Percentiles rank a stretch among this genome's conserved stretches.
These are phyloP conservation scores for Grapholita molesta DNA, from an alignment of 1,140 invertebrate genomes.

Conservation along the genomic window DNA sequence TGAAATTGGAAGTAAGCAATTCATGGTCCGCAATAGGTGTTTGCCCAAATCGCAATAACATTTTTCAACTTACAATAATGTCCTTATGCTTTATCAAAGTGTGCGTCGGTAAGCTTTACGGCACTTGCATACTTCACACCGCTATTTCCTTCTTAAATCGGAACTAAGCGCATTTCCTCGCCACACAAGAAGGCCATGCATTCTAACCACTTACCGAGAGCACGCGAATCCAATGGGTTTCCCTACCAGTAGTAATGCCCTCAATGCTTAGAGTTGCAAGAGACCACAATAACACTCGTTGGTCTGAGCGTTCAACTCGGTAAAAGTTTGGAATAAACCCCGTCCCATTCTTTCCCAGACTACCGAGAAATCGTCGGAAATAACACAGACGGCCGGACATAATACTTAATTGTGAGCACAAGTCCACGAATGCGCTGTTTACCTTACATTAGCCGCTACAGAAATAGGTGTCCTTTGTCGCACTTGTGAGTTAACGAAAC, in stretches of 20 bases:
- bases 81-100: background rate
- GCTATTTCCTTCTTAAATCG: constrained; percentile 4
- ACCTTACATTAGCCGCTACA: constrained; percentile 57
- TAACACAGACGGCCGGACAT: constrained; percentile 48
- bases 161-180: constrained; percentile 15
- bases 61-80: background rate
- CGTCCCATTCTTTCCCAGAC: constrained; percentile 32
- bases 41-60: background rate
- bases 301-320: background rate
- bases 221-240: constrained; percentile 36
- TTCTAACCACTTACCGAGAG: constrained; percentile 39
- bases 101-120: background rate
- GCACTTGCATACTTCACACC: background rate
- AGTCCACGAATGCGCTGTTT: constrained; percentile 61
- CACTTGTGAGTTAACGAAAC: constrained; percentile 26
- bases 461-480: constrained; percentile 58
- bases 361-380: constrained; percentile 60
- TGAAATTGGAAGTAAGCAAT: too few relatives aligned
- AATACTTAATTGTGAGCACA: constrained; percentile 52
- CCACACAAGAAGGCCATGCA: background rate
- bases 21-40: background rate
- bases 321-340: background rate
- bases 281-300: background rate
- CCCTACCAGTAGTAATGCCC: background rate
- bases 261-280: background rate